These are phyloP conservation scores for Leptopilina clavipes DNA, from an alignment of 1,140 invertebrate genomes.

Conservation along the genomic window DNA sequence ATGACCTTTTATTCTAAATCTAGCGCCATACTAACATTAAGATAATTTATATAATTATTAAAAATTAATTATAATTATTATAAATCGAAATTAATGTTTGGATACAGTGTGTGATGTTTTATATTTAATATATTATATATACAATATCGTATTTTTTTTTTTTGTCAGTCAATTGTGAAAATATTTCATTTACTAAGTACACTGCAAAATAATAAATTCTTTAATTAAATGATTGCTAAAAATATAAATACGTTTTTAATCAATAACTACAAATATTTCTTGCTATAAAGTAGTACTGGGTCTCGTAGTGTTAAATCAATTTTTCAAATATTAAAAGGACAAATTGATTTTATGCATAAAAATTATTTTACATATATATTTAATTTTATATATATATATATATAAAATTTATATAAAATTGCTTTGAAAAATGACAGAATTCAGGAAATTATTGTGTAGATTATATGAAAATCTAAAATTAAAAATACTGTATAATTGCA, in stretches of 20 bases:
- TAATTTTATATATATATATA: too few relatives aligned
- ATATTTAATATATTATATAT: not conserved
- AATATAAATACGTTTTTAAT: too few relatives aligned
- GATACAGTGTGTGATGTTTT: not conserved
- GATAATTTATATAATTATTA: not conserved
- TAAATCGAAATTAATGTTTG: conserved; percentile 1
- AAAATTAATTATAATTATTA: conserved; percentile 8
- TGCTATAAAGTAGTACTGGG: too few relatives aligned
- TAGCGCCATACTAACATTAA: conserved; percentile 6
- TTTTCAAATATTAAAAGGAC: too few relatives aligned
- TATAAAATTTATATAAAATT: too few relatives aligned
- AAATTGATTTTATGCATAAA: too few relatives aligned
- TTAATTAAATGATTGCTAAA: not conserved
- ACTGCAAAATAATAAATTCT: conserved; percentile 9
- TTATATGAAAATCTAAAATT: not conserved
- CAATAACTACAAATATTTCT: too few relatives aligned
- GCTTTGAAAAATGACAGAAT: too few relatives aligned
- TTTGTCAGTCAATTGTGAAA: not conserved
- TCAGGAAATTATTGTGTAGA: too few relatives aligned
- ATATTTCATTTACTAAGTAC: conserved; percentile 10
- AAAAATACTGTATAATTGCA: not conserved
- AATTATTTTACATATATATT: too few relatives aligned
- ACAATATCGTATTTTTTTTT: not conserved
- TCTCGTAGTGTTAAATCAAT: too few relatives aligned
- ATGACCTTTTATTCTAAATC: not conserved